Conservation (phyloP, 2,113 vertebrate genomes). For the Dicentrarchus labrax region DNA sequence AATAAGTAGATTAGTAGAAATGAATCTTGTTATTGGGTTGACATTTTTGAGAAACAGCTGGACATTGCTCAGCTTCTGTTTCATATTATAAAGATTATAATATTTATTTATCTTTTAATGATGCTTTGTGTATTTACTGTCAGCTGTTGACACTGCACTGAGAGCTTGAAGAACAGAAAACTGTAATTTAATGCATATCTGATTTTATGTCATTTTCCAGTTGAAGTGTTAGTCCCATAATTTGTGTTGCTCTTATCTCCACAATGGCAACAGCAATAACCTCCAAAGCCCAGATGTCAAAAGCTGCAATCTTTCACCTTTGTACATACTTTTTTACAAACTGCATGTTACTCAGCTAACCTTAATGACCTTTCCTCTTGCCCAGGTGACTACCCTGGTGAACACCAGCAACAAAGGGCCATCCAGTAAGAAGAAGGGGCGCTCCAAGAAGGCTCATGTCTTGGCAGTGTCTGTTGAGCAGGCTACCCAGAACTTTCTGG, state of each 20-base stretch:
- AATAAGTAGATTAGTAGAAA: not conserved
- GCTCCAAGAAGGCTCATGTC: slow-evolving; percentile 98
- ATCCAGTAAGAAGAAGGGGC: slow-evolving; percentile 97
- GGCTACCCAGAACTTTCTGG: slow-evolving; percentile 97
- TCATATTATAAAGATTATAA: not conserved
- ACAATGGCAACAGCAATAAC: not conserved
- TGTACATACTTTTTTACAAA: not conserved
- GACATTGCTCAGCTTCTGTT: not conserved
- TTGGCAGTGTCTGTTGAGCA: slow-evolving; percentile 98
- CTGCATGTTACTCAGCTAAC: not conserved
- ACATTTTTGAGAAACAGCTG: not conserved
- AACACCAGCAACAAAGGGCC: slow-evolving; percentile 99
- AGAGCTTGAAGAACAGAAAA: not conserved
- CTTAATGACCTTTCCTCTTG: slow-evolving; percentile 15
- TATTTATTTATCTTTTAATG: not conserved
- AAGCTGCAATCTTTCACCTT: not conserved
- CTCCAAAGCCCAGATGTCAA: not conserved
- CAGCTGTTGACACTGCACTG: not conserved
- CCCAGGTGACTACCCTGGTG: slow-evolving; percentile 96
- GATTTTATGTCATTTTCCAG: not conserved
- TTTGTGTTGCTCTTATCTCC: not conserved
- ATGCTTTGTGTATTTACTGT: not conserved
- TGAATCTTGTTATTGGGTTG: not conserved
- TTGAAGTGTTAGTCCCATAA: not conserved
- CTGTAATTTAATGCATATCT: not conserved